Conservation (phyloP, 2,888 invertebrate species). For the Tridacna crocea region DNA sequence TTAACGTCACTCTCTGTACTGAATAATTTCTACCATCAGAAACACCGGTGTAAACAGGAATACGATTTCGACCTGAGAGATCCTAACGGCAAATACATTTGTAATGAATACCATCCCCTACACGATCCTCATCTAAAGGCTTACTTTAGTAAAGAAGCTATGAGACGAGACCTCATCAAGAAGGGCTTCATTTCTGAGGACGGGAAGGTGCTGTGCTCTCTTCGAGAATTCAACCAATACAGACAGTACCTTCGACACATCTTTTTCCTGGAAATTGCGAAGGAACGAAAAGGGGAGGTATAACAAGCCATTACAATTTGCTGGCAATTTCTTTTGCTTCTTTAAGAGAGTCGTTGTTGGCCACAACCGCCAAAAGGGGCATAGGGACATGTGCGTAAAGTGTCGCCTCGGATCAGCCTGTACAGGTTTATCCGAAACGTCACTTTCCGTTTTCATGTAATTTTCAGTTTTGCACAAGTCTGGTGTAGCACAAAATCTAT, state of each 20-base stretch:
- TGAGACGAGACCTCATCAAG: constrained; percentile 66
- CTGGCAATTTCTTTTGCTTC: not conserved
- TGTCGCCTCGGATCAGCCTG: too few species aligned
- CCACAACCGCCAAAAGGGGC: too few species aligned
- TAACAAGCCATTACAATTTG: not conserved
- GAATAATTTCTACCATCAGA: constrained; percentile 37
- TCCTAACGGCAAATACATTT: constrained; percentile 71
- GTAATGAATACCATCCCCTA: constrained; percentile 75
- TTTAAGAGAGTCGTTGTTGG: not conserved
- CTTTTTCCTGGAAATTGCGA: constrained; percentile 67
- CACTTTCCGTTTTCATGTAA: too few species aligned
- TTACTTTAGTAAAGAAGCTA: constrained; percentile 65
- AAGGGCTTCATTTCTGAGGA: constrained; percentile 87
- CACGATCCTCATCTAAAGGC: constrained; percentile 78
- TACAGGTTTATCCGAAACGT: too few species aligned
- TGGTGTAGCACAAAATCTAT: too few species aligned
- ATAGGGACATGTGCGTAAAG: too few species aligned
- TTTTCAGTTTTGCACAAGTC: too few species aligned
- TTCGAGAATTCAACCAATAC: constrained; percentile 88
- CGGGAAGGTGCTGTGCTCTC: constrained; percentile 87
- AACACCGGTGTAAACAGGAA: constrained; percentile 66
- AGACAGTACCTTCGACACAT: constrained; percentile 86
- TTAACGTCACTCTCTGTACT: too few species aligned
- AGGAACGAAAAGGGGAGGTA: constrained; percentile 62
- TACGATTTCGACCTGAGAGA: constrained; percentile 79